Conservation (phyloP, 2,113 vertebrate genomes). For the Myotis yumanensis region DNA sequence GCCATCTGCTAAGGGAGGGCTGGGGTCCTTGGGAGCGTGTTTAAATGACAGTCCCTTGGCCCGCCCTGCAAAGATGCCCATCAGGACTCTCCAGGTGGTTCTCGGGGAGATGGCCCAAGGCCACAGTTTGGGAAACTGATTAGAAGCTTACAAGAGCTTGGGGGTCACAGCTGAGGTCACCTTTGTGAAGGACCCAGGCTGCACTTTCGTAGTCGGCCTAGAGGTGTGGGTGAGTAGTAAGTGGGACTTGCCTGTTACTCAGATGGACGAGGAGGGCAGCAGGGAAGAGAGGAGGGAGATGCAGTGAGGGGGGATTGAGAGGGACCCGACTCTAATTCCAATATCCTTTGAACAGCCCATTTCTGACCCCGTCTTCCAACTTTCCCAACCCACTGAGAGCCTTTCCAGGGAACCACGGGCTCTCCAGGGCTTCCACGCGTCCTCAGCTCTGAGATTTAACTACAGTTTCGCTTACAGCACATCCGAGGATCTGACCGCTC, state of each 20-base stretch:
- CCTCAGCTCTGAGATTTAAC: constrained; percentile 24
- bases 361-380: not conserved
- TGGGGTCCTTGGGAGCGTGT: not conserved
- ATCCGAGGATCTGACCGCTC: not conserved
- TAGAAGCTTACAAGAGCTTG: not conserved
- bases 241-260: not conserved
- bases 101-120: not conserved
- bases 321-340: not conserved
- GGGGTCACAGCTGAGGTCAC: not conserved
- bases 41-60: not conserved
- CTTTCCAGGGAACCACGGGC: not conserved
- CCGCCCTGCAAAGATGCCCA: not conserved
- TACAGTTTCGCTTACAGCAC: not conserved
- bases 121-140: not conserved
- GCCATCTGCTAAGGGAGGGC: not conserved
- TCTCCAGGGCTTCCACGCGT: not conserved
- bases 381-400: not conserved
- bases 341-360: not conserved
- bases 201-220: not conserved
- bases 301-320: not conserved
- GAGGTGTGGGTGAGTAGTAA: not conserved
- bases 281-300: no score
- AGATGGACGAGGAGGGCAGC: not conserved
- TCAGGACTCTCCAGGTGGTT: not conserved
- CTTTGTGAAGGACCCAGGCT: not conserved